Percentiles rank a stretch among this genome's conserved stretches.
Evolutionary conservation across 2,797 vertebrate species (phyloP).

Genomic region (Semotilus atromaculatus): DNA sequence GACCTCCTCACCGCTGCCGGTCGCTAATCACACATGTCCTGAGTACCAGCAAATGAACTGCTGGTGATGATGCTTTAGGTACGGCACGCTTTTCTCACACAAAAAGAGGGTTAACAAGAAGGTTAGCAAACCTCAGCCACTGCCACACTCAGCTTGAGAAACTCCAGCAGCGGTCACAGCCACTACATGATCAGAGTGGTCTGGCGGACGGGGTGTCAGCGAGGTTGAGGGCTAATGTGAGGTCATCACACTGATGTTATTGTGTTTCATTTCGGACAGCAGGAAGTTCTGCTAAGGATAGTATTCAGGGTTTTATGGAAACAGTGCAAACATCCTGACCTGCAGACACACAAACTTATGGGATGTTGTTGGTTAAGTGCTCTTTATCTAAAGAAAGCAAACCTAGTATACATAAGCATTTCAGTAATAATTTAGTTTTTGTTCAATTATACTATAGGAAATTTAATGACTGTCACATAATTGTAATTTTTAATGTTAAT

Average conservation of each 20-base stretch:
- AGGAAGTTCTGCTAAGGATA: slow-evolving; percentile 63
- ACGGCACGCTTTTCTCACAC: slow-evolving; percentile 70
- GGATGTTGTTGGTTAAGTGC: background rate
- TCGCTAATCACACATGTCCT: slow-evolving; percentile 65
- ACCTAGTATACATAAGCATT: background rate
- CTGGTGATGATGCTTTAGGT: slow-evolving; percentile 71
- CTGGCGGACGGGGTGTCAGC: slow-evolving; percentile 37
- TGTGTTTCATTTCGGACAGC: slow-evolving; percentile 46
- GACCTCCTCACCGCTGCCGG: slow-evolving; percentile 63
- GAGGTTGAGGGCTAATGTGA: slow-evolving; percentile 41
- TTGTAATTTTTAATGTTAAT: background rate
- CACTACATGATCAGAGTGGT: slow-evolving; percentile 23
- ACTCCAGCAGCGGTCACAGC: background rate
- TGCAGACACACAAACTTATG: background rate
- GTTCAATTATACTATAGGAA: background rate
- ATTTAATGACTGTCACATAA: background rate
- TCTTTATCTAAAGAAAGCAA: background rate
- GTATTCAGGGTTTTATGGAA: slow-evolving; percentile 44
- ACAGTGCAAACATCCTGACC: slow-evolving; percentile 11
- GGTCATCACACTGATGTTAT: slow-evolving; percentile 23
- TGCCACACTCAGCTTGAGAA: slow-evolving; percentile 23
- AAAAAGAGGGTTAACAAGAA: slow-evolving; percentile 78
- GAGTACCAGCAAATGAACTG: slow-evolving; percentile 61
- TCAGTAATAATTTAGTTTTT: background rate
- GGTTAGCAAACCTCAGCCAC: slow-evolving; percentile 66